phyloP scores from a whole-genome alignment of 2,113 vertebrate genomes.

The Mastomys natalensis region DNA sequence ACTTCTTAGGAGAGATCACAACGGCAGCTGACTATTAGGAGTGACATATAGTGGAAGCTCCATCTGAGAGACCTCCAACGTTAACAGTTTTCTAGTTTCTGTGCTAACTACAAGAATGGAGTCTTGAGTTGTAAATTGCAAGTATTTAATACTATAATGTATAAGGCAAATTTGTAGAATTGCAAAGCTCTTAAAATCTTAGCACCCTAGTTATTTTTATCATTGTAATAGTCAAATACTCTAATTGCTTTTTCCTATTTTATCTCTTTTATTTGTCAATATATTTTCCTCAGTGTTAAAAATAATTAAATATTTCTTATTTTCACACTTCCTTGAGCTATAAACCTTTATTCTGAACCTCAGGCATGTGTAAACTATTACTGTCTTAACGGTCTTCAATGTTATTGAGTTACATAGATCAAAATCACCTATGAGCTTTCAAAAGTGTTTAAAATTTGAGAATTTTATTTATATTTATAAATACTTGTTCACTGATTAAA shows the following conservation, averaged over 20 bases:
- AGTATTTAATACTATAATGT: neutral
- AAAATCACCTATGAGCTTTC: neutral
- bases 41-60: neutral
- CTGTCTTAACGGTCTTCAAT: neutral
- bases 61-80: neutral
- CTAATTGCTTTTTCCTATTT: neutral
- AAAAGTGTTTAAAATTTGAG: neutral
- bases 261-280: neutral
- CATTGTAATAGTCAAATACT: neutral
- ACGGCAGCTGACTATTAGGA: neutral
- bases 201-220: neutral
- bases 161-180: neutral
- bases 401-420: neutral
- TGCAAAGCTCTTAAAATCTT: constrained; percentile 20
- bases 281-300: constrained; percentile 20
- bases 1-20: neutral
- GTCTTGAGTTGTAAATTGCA: neutral
- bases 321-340: neutral
- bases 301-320: neutral
- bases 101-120: neutral
- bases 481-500: neutral
- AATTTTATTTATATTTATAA: neutral
- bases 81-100: constrained; percentile 4
- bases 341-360: neutral
- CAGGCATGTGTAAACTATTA: constrained; percentile 29